Percentiles rank a stretch among this genome's conserved stretches.
Evolutionary conservation across 2,797 vertebrate genomes (phyloP).

Genomic region (Urophycis tenuis): DNA sequence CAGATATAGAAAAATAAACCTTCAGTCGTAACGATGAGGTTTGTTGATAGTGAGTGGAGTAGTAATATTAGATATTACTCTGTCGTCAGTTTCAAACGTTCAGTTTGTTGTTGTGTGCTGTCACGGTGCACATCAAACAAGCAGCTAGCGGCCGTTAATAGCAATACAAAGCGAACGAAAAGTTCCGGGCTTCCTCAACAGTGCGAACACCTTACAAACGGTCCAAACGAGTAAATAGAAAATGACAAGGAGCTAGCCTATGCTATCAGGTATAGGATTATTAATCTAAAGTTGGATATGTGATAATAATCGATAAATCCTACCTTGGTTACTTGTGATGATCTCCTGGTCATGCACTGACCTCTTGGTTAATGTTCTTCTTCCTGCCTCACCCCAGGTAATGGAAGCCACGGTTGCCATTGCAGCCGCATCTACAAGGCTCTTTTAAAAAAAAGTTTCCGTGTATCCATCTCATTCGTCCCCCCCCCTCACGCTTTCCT

Average conservation of each 20-base stretch:
- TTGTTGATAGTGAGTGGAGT: not conserved
- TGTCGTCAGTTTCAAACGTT: not conserved
- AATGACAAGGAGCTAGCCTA: too few relatives aligned
- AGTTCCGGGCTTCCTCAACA: not conserved
- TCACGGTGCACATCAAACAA: not conserved
- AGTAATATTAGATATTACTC: not conserved
- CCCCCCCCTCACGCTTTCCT: constrained; percentile 17
- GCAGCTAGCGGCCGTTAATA: not conserved
- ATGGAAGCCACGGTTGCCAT: constrained; percentile 69
- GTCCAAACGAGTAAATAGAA: not conserved
- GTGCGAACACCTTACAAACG: not conserved
- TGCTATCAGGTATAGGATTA: too few relatives aligned
- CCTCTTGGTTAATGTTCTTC: not conserved
- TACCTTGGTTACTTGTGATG: not conserved
- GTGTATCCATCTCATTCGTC: constrained; percentile 1
- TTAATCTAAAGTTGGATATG: too few relatives aligned
- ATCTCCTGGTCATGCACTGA: not conserved
- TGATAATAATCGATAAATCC: too few relatives aligned
- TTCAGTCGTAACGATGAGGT: not conserved
- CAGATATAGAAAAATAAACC: not conserved
- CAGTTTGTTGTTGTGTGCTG: not conserved
- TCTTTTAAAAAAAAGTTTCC: not conserved
- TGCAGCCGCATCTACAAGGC: constrained; percentile 39
- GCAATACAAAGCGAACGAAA: too few relatives aligned
- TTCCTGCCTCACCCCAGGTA: constrained; percentile 65